Conservation (phyloP, 2,113 vertebrate genomes). For the Tachycineta bicolor region DNA sequence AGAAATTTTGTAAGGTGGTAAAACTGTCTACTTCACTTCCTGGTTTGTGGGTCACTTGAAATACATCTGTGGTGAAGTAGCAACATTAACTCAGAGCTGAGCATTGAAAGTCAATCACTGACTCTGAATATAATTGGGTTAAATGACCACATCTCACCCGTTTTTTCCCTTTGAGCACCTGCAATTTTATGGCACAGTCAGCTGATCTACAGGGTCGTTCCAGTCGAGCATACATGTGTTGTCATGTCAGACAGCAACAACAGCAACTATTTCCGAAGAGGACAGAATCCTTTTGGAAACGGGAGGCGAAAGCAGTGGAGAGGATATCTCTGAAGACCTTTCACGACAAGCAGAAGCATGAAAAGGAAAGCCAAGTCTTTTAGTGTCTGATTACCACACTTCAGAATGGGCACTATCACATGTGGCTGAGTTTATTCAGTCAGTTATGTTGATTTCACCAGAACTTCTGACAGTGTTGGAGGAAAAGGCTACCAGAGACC, state of each 20-base stretch:
- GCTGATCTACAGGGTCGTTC: slow-evolving; percentile 62
- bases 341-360: background rate
- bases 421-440: slow-evolving; percentile 61
- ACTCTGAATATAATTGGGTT: slow-evolving; percentile 67
- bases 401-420: slow-evolving; percentile 58
- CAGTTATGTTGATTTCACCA: slow-evolving; percentile 48
- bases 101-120: slow-evolving; percentile 48
- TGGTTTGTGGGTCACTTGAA: slow-evolving; percentile 53
- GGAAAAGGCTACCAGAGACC: slow-evolving; percentile 64
- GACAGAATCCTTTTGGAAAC: slow-evolving; percentile 22
- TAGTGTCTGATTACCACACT: slow-evolving; percentile 47
- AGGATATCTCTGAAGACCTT: slow-evolving; percentile 54
- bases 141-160: slow-evolving; percentile 56
- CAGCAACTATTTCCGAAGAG: slow-evolving; percentile 37
- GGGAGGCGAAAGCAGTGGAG: slow-evolving; percentile 3
- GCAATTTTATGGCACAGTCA: slow-evolving; percentile 56
- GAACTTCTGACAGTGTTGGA: slow-evolving; percentile 58
- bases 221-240: background rate
- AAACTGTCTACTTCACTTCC: slow-evolving; percentile 46
- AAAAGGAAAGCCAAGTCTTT: slow-evolving; percentile 68
- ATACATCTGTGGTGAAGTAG: slow-evolving; percentile 61
- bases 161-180: slow-evolving; percentile 54
- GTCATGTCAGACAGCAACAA: slow-evolving; percentile 31
- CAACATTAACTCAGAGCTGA: slow-evolving; percentile 59
- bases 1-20: slow-evolving; percentile 44